Percentiles rank a stretch among this genome's conserved stretches.
phyloP scores from a whole-genome alignment of 2,888 invertebrate genomes.

The Cerastis leucographa region DNA sequence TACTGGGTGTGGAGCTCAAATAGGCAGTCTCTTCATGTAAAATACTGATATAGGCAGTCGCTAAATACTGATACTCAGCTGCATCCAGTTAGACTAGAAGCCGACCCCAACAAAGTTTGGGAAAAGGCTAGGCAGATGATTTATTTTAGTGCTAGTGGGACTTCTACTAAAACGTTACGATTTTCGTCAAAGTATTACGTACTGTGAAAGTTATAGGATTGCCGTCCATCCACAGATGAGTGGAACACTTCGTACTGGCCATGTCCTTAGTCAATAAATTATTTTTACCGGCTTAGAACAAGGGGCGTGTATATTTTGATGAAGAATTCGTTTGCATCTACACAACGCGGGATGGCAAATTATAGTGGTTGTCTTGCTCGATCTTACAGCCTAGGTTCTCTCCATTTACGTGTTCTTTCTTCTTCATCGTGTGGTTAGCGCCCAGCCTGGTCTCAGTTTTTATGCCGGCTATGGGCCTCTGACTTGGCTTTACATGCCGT shows the following conservation, averaged over 20 bases:
- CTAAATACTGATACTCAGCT: no score
- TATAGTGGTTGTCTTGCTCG: background rate
- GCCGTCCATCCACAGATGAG: background rate
- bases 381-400: background rate
- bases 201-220: background rate
- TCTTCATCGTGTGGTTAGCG: no score
- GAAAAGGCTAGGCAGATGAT: no score
- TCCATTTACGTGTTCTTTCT: no score
- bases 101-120: no score
- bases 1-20: no score
- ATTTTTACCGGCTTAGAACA: background rate
- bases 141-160: background rate
- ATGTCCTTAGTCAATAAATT: background rate
- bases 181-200: background rate
- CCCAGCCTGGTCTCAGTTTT: no score
- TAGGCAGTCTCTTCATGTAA: no score
- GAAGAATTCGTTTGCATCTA: background rate
- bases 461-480: no score
- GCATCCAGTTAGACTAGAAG: no score
- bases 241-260: background rate
- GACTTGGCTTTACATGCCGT: no score
- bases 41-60: no score
- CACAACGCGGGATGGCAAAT: background rate
- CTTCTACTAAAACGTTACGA: background rate
- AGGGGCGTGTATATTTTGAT: background rate